Evolutionary conservation across 2,888 invertebrate species (phyloP).

Genomic region (Caenorhabditis japonica): DNA sequence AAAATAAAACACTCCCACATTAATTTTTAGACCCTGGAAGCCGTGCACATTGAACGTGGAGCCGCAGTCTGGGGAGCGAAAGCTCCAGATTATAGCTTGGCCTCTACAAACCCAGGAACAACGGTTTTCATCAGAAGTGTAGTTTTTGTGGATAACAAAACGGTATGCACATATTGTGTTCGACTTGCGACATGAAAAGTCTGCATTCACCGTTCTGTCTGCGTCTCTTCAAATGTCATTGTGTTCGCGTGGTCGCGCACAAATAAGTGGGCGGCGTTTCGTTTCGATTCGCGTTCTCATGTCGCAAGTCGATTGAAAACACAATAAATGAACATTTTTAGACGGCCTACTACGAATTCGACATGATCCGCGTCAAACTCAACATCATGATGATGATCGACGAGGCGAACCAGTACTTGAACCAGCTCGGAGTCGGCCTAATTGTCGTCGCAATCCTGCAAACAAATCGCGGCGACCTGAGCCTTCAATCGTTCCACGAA

Average conservation of each 20-base stretch:
- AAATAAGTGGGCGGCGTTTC: background rate
- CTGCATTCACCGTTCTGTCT: too few species aligned
- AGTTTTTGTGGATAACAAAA: slow-evolving; percentile 55
- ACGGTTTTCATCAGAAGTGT: slow-evolving; percentile 45
- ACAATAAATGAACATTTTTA: slow-evolving; percentile 55
- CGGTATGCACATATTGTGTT: too few species aligned
- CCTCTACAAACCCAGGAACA: slow-evolving; percentile 26
- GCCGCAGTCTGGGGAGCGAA: slow-evolving; percentile 76
- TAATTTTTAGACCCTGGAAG: too few species aligned
- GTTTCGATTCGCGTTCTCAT: background rate
- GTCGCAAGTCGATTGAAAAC: too few species aligned
- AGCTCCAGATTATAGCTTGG: slow-evolving; percentile 69
- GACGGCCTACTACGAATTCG: slow-evolving; percentile 72
- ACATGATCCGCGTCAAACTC: slow-evolving; percentile 62
- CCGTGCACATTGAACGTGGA: slow-evolving; percentile 42
- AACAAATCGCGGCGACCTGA: slow-evolving; percentile 70
- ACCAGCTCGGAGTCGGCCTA: slow-evolving; percentile 72
- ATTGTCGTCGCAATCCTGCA: slow-evolving; percentile 71
- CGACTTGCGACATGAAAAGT: too few species aligned
- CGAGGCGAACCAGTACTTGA: slow-evolving; percentile 75
- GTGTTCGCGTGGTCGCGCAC: too few species aligned
- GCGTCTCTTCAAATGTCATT: too few species aligned
- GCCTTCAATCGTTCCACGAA: slow-evolving; percentile 72
- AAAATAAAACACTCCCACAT: too few species aligned
- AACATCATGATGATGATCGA: slow-evolving; percentile 71